These are phyloP conservation scores for Phylloscopus whistleri DNA, from an alignment of 2,113 vertebrate genomes.

Conservation along the genomic window DNA sequence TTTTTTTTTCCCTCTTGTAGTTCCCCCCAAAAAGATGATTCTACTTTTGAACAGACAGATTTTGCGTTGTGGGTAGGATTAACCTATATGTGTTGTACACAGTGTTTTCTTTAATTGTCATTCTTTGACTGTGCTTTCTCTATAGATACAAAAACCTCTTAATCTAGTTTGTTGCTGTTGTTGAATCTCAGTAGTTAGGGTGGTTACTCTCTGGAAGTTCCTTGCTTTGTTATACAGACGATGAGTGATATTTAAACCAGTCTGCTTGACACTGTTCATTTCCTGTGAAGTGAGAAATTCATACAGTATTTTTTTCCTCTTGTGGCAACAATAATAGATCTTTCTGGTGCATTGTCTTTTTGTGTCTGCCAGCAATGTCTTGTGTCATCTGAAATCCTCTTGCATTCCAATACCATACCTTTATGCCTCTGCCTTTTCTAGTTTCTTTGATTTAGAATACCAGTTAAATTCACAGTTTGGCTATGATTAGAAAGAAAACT, in stretches of 20 bases:
- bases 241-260: not conserved
- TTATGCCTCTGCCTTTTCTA: not conserved
- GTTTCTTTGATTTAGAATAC: not conserved
- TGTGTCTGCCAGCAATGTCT: not conserved
- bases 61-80: not conserved
- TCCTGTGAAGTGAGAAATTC: not conserved
- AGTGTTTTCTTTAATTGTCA: not conserved
- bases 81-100: not conserved
- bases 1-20: not conserved
- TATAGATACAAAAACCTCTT: not conserved
- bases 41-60: not conserved
- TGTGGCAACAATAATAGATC: not conserved
- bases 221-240: not conserved
- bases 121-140: not conserved
- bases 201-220: not conserved
- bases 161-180: not conserved
- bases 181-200: not conserved
- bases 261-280: not conserved
- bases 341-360: not conserved
- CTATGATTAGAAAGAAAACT: not conserved
- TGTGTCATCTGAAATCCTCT: not conserved
- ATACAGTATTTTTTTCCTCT: not conserved
- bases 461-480: not conserved
- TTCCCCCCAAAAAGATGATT: accelerated
- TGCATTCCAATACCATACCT: not conserved